Conservation (phyloP, 2,888 invertebrate genomes). For the Epinotia demarniana region DNA sequence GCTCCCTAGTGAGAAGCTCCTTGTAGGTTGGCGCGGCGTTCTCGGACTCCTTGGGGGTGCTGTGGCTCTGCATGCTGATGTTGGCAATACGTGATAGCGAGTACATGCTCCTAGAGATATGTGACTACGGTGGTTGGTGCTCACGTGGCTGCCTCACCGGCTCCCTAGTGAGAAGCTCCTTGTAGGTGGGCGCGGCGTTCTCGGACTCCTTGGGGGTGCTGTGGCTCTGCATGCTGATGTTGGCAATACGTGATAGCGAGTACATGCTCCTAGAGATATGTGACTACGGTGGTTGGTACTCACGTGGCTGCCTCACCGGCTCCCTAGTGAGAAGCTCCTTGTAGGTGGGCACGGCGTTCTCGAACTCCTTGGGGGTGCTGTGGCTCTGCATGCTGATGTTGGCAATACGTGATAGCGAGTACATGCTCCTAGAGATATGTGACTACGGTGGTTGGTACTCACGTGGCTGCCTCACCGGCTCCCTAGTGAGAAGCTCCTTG, state of each 20-base stretch:
- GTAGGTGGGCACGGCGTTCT: slow-evolving; percentile 70
- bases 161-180: too few species aligned
- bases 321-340: slow-evolving; percentile 72
- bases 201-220: too few species aligned
- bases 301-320: slow-evolving; percentile 70
- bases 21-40: slow-evolving; percentile 72
- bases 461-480: slow-evolving; percentile 72
- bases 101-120: too few species aligned
- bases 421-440: too few species aligned
- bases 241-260: too few species aligned
- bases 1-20: slow-evolving; percentile 71
- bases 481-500: slow-evolving; percentile 71
- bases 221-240: too few species aligned
- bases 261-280: too few species aligned
- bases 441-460: slow-evolving; percentile 46
- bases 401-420: slow-evolving; percentile 50
- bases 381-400: slow-evolving; percentile 72
- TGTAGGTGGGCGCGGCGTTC: too few species aligned
- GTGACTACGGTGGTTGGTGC: slow-evolving; percentile 43
- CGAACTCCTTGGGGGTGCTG: slow-evolving; percentile 72
- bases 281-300: slow-evolving; percentile 45
- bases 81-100: slow-evolving; percentile 53
- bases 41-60: slow-evolving; percentile 73
- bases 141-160: slow-evolving; percentile 65
- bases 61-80: slow-evolving; percentile 70